These are phyloP conservation scores for Isurus oxyrinchus DNA, from an alignment of 2,113 vertebrate genomes.

Conservation along the genomic window DNA sequence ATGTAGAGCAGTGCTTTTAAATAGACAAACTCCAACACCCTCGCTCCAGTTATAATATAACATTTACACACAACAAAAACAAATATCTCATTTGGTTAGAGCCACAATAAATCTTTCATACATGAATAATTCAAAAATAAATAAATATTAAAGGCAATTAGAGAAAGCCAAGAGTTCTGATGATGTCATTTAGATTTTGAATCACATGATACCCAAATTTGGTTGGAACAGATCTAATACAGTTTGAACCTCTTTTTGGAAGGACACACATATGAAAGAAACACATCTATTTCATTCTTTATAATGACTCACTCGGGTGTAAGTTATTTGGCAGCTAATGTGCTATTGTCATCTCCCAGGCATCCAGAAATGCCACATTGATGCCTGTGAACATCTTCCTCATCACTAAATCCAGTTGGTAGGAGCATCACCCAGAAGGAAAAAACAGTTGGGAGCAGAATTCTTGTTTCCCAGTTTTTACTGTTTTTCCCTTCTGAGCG, in stretches of 20 bases:
- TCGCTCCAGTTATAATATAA: no score
- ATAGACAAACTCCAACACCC: background rate
- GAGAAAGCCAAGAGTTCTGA: background rate
- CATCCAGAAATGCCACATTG: constrained; percentile 78
- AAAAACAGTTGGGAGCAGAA: no score
- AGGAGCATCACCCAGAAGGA: constrained; percentile 66
- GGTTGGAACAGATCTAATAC: background rate
- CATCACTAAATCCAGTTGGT: constrained; percentile 77
- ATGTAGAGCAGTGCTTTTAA: background rate
- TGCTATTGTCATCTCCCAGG: constrained; percentile 87
- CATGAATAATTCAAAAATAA: no score
- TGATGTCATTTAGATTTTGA: background rate
- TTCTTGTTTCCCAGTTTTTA: no score
- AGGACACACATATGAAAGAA: constrained; percentile 80
- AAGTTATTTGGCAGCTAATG: constrained; percentile 80
- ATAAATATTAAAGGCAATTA: background rate
- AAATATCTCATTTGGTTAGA: no score
- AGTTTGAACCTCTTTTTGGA: background rate
- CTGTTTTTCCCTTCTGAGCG: background rate
- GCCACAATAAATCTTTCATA: no score
- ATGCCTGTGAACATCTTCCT: constrained; percentile 82
- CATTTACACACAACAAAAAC: no score
- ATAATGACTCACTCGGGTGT: constrained; percentile 73
- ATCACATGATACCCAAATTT: background rate
- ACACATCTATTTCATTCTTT: constrained; percentile 78